Evolutionary conservation across 2,113 vertebrate species (phyloP), one percentile per base, ranked within the genome.

Genomic region (Zapus hudsonius): DNA sequence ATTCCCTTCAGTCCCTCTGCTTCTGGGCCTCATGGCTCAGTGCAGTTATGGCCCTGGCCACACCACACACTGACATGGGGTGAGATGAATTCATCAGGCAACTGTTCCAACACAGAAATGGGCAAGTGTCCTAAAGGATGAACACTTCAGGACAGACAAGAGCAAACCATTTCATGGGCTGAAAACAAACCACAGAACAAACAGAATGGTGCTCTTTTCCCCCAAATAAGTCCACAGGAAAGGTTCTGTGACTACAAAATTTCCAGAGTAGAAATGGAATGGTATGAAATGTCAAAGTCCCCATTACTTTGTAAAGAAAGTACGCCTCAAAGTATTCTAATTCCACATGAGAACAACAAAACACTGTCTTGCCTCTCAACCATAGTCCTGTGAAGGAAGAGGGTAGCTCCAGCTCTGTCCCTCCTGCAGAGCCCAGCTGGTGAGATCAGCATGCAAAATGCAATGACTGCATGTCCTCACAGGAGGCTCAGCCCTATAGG

Each of bases 341-440:
- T 98, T 98, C 98, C 99, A 99, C 98, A 84, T 97, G 97, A 98
- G 98, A 98, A 99, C 98, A 98, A 99, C 98, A 98, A 98, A 99
- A 99, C 98, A 99, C 99, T 98, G 98, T 98, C 98, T 98, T 13
- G 95, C 98, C 98, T 99, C 98, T 98, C 98, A 98, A 98, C 97
- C 95, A 98, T 97, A 97, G 98, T 98, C 95, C 97, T 69, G 98
- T 97, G 96, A 96, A 98, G 98, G 97, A 97, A 98, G 98, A 97
- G 98, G 98, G 98, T 97, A 97, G 98, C 98, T 98, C 98, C 97
- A 97, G 98, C 97, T 97, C 97, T 98, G 97, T 98, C 98, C 98
- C 97, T 98, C 91, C 44, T 94, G 97, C 97, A 98, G 97, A 97
- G 95, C 96, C 98, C 97, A 94, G 96, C 97, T 97, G 47, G 47